Evolutionary conservation across 92 coral and sea anemone genomes (phyloP).

Genomic region (Siderastrea radians): DNA sequence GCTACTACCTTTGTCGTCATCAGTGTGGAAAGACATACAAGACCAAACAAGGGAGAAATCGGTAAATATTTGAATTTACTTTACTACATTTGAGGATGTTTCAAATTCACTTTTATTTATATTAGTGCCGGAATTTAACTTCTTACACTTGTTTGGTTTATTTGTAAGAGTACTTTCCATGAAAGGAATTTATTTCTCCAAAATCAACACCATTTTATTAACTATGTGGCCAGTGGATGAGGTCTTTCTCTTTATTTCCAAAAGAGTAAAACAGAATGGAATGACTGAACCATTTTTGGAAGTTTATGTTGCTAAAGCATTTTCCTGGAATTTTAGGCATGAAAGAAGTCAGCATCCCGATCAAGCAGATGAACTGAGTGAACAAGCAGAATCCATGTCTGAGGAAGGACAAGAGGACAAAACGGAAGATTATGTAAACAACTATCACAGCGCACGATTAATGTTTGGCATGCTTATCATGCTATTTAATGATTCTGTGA

Average conservation of each 20-base stretch:
- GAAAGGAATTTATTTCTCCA: too few species aligned
- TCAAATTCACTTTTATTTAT: not conserved
- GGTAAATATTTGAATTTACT: conserved; percentile 2
- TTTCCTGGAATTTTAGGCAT: conserved; percentile 9
- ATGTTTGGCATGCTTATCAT: conserved; percentile 27
- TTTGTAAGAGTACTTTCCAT: too few species aligned
- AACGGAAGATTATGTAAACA: conserved; percentile 27
- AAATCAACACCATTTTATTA: too few species aligned
- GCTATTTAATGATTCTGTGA: conserved; percentile 27
- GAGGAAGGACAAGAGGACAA: conserved; percentile 3
- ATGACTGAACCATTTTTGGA: too few species aligned
- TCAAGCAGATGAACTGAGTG: not conserved
- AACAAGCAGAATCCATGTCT: not conserved
- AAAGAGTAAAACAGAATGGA: too few species aligned
- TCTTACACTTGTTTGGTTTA: too few species aligned
- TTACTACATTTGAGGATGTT: not conserved
- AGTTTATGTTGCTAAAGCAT: too few species aligned
- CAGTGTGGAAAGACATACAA: conserved; percentile 56
- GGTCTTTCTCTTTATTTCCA: too few species aligned
- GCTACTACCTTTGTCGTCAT: conserved; percentile 21
- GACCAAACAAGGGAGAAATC: conserved; percentile 41
- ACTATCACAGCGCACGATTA: conserved; percentile 35
- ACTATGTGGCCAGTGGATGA: too few species aligned
- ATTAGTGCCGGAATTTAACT: too few species aligned
- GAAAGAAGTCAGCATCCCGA: not conserved